phyloP scores from a whole-genome alignment of 2,888 invertebrate species.

The Diachrysia chrysitis region DNA sequence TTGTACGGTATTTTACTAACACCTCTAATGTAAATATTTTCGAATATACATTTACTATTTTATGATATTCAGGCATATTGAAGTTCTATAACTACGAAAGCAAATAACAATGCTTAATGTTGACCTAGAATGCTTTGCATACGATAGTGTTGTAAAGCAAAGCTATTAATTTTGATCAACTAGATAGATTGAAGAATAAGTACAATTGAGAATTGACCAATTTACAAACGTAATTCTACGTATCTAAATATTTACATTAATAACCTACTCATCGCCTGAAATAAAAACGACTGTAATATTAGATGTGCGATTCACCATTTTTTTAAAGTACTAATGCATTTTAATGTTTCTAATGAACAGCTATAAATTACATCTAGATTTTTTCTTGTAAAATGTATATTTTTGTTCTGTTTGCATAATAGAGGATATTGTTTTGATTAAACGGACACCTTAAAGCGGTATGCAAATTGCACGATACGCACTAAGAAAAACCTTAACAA shows the following conservation, averaged over 20 bases:
- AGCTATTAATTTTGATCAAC: slow-evolving; percentile 73
- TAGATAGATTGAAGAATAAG: slow-evolving; percentile 75
- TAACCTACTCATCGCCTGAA: slow-evolving; percentile 63
- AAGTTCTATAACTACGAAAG: slow-evolving; percentile 76
- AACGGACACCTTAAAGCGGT: not conserved
- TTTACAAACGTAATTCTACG: slow-evolving; percentile 81
- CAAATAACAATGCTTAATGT: slow-evolving; percentile 69
- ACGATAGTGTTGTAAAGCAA: slow-evolving; percentile 73
- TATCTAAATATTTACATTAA: slow-evolving; percentile 72
- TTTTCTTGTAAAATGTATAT: not conserved
- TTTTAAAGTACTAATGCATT: slow-evolving; percentile 11
- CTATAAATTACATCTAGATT: not conserved
- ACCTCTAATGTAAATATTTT: slow-evolving; percentile 23
- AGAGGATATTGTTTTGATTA: not conserved
- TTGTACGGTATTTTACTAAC: slow-evolving; percentile 21
- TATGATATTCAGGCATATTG: slow-evolving; percentile 53
- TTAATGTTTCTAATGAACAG: slow-evolving; percentile 4
- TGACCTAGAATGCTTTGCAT: slow-evolving; percentile 73
- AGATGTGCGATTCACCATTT: slow-evolving; percentile 32
- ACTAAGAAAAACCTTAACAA: not conserved
- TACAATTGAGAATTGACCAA: slow-evolving; percentile 83
- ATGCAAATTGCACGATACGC: not conserved
- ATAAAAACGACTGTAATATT: slow-evolving; percentile 37
- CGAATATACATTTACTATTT: slow-evolving; percentile 32
- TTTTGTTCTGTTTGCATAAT: not conserved